Conservation (phyloP, 1,140 invertebrate species). For the Sycophaga agraensis region DNA sequence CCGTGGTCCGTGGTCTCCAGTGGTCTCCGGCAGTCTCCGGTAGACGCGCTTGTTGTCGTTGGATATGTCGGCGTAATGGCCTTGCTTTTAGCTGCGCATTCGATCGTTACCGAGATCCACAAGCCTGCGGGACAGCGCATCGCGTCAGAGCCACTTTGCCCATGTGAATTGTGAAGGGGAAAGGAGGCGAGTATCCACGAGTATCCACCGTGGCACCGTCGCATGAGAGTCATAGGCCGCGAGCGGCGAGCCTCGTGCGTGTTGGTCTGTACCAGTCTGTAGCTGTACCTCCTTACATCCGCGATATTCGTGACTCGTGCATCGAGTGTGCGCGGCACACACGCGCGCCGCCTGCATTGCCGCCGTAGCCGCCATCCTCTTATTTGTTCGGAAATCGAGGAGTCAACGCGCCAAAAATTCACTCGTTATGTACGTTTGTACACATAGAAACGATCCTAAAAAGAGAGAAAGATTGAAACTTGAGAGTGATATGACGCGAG, state of each 20-base stretch:
- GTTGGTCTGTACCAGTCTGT: too few relatives aligned
- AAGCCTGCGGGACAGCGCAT: not conserved
- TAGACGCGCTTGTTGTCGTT: constrained; percentile 1
- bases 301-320: too few relatives aligned
- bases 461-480: too few relatives aligned
- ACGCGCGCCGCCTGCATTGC: not conserved
- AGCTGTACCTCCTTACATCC: too few relatives aligned
- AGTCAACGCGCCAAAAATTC: constrained; percentile 21
- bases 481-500: too few relatives aligned
- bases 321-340: constrained; percentile 9
- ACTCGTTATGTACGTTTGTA: not conserved
- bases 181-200: constrained; percentile 7
- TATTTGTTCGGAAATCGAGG: not conserved
- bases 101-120: not conserved
- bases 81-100: not conserved
- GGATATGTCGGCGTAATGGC: constrained; percentile 16
- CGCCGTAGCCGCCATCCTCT: not conserved
- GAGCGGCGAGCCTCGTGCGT: not conserved
- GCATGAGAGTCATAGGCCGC: not conserved
- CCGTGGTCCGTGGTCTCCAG: too few relatives aligned
- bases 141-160: not conserved
- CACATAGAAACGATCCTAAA: not conserved
- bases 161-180: not conserved
- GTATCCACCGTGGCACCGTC: too few relatives aligned
- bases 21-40: not conserved